Base-by-base conservation (phyloP, 2,113 vertebrate genomes). In the Halichoeres trimaculatus region DNA sequence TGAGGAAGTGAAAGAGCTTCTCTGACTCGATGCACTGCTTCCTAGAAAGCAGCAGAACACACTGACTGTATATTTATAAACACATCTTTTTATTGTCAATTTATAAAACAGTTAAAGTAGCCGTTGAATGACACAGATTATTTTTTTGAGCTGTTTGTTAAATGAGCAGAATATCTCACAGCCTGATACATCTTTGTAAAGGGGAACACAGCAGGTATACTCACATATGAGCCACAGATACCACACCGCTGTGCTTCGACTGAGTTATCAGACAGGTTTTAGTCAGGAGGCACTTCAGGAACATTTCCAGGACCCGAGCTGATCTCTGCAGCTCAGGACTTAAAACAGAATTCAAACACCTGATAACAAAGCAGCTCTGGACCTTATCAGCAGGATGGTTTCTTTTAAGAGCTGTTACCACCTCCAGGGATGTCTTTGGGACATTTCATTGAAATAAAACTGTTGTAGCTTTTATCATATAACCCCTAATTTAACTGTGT, bases 241-340 rank as follows among this genome's bases (percentile, higher is more conserved):
- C 40, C 11, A 89, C 82, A 35, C 60, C 58, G 85, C 90, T 91
- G 74, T 75, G 76, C 70, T 93, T 92, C 0, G 93, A 91, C 85
- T 92, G 84, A 36, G 92, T 93, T 45, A 94, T 82, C 68, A 86
- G 66, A 8, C 84, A 87, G 71, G 91, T 88, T 85, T 91, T 88
- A 12, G 74, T 91, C 74, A 94, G 82, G 55, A 94, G 82, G 57
- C 86, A 90, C 64, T 80, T 92, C 22, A 94, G 76, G 85, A 94
- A 94, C 75, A 94, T 91, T 81, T 94, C 94, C 77, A 94, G 48
- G 10, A 87, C 93, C 41, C 88, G 92, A 24, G 94, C 94, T 94
- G 82, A 56, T 56, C 13, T 16, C 68, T 38, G 45, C 1, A 8
- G 76, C 79, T 86, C 66, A 89, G 86, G 86, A 81, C 10, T n/a